phyloP scores from a whole-genome alignment of 1,140 invertebrate species.

The Dendroctonus ponderosae region DNA sequence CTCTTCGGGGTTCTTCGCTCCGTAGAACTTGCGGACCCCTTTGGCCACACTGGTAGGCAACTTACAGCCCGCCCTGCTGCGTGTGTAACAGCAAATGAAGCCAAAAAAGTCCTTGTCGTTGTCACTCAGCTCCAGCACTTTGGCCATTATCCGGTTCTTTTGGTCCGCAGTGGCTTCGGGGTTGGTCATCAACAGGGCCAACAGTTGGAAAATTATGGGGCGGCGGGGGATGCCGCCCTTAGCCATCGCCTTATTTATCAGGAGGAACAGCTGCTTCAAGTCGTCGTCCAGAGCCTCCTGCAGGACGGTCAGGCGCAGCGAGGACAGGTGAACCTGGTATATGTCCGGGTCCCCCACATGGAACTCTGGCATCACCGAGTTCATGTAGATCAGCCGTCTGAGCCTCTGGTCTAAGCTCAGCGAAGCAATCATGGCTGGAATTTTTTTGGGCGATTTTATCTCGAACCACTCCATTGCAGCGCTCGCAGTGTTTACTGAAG shows the following conservation, averaged over 20 bases:
- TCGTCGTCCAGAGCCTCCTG: constrained; percentile 14
- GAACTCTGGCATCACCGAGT: constrained; percentile 15
- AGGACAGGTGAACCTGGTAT: constrained; percentile 8
- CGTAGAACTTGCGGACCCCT: constrained; percentile 59
- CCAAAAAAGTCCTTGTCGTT: constrained; percentile 57
- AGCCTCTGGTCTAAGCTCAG: constrained; percentile 29
- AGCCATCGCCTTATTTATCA: constrained; percentile 31
- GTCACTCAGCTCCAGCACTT: constrained; percentile 52
- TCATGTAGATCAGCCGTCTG: constrained; percentile 35
- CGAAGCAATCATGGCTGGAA: background rate
- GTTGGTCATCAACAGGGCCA: constrained; percentile 19
- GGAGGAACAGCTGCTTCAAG: constrained; percentile 29
- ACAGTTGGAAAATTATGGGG: constrained; percentile 29
- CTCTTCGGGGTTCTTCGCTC: constrained; percentile 54
- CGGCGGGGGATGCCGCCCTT: constrained; percentile 32
- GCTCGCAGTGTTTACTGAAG: too few relatives aligned
- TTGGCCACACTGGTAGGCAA: constrained; percentile 59
- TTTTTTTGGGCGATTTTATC: too few relatives aligned
- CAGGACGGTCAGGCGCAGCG: background rate
- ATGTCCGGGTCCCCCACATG: constrained; percentile 36
- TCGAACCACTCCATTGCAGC: too few relatives aligned
- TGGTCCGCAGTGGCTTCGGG: constrained; percentile 9
- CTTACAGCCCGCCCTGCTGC: constrained; percentile 46
- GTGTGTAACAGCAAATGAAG: constrained; percentile 56
- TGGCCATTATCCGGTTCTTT: constrained; percentile 51